These are phyloP conservation scores for Globicephala melas DNA, from an alignment of 2,113 vertebrate species.

Conservation along the genomic window DNA sequence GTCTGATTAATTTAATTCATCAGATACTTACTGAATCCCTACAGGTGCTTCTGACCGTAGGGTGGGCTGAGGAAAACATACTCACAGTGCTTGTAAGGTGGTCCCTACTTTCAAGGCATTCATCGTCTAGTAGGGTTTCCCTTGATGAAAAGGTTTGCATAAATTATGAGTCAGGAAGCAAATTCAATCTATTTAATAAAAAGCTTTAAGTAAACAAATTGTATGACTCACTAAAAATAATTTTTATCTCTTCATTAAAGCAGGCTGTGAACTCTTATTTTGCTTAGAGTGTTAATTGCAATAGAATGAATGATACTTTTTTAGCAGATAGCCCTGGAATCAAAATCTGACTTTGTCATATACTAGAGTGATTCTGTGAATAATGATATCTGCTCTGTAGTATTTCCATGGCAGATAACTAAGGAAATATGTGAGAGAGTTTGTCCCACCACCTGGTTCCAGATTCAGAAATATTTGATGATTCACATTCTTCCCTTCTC, in stretches of 20 bases:
- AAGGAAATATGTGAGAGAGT: background rate
- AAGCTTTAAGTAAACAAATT: constrained; percentile 18
- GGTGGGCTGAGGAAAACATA: background rate
- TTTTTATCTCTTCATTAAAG: constrained; percentile 12
- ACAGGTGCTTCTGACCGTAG: background rate
- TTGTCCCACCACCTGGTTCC: background rate
- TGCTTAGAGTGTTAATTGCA: background rate
- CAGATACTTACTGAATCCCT: background rate
- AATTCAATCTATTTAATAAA: constrained; percentile 9
- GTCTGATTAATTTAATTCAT: constrained; percentile 16
- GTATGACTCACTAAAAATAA: background rate
- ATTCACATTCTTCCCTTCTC: background rate
- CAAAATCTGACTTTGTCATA: background rate
- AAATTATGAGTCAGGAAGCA: constrained; percentile 4
- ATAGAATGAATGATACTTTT: background rate
- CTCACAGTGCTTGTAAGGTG: background rate
- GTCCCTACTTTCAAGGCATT: background rate
- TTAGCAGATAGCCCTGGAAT: background rate
- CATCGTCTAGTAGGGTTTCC: background rate
- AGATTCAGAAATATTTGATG: background rate
- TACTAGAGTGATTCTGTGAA: background rate
- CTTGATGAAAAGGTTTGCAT: background rate
- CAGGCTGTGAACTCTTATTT: background rate
- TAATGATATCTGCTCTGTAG: background rate
- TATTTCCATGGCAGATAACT: background rate